phyloP scores from a whole-genome alignment of 2,888 invertebrate genomes.

The Diloba caeruleocephala region DNA sequence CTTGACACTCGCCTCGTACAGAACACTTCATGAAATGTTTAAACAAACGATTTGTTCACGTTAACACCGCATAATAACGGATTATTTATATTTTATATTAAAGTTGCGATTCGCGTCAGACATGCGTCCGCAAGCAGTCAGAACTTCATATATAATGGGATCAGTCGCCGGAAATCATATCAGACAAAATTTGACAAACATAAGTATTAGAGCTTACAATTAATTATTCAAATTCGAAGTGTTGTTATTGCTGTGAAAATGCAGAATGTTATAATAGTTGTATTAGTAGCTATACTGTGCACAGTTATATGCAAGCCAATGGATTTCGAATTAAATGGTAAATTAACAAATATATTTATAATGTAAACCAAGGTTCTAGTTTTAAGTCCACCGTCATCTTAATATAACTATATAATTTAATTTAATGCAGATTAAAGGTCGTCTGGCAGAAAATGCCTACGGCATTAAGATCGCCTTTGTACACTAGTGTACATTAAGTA shows the following conservation, averaged over 20 bases:
- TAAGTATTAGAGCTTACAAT: background rate
- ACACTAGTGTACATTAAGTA: too few species aligned
- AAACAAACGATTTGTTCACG: constrained; percentile 45
- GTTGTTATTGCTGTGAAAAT: constrained; percentile 39
- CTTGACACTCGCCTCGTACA: constrained; percentile 15
- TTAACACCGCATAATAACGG: constrained; percentile 52
- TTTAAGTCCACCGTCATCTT: too few species aligned
- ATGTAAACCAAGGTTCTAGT: too few species aligned
- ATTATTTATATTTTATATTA: constrained; percentile 62
- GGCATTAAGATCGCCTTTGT: too few species aligned
- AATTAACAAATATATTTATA: constrained; percentile 22
- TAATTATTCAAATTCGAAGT: background rate
- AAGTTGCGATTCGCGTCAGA: constrained; percentile 59
- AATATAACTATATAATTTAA: too few species aligned
- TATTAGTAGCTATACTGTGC: constrained; percentile 56
- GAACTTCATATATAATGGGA: constrained; percentile 49
- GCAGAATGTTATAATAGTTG: constrained; percentile 49
- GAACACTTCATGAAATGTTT: constrained; percentile 45
- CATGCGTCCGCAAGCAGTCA: constrained; percentile 4
- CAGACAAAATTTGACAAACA: constrained; percentile 12
- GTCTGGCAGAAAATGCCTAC: too few species aligned
- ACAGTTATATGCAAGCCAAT: constrained; percentile 63
- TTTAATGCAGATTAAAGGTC: too few species aligned
- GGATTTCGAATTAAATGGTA: constrained; percentile 57
- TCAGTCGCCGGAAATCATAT: constrained; percentile 8